These are phyloP conservation scores for Struthidea cinerea DNA, from an alignment of 2,113 vertebrate species.

Conservation along the genomic window DNA sequence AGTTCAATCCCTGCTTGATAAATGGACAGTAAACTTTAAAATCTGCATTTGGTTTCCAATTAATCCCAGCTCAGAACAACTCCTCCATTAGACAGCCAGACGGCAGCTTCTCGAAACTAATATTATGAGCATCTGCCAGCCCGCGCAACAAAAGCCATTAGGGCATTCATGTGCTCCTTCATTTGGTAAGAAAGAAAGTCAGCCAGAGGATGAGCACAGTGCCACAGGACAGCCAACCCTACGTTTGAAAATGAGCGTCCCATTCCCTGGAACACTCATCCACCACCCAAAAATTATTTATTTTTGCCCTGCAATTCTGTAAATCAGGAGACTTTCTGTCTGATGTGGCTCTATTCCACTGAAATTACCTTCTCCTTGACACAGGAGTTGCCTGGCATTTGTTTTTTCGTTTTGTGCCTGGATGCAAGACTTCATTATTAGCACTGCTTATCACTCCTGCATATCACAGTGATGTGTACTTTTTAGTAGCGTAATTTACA, in stretches of 20 bases:
- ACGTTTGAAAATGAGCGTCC: not conserved
- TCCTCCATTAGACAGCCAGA: conserved; percentile 28
- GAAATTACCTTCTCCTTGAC: not conserved
- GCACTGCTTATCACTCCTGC: not conserved
- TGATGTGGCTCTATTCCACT: not conserved
- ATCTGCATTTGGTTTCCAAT: conserved; percentile 48
- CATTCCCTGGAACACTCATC: not conserved
- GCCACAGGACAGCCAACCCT: not conserved
- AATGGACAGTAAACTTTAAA: conserved; percentile 53
- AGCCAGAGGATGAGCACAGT: not conserved
- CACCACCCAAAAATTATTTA: not conserved
- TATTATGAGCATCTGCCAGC: not conserved
- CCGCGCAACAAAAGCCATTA: not conserved
- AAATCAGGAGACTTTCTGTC: not conserved
- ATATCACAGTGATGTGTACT: conserved; percentile 59
- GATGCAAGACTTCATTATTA: conserved; percentile 2
- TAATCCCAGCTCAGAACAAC: conserved; percentile 41
- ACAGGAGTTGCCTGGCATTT: conserved; percentile 15
- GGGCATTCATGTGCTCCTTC: not conserved
- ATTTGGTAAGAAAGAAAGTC: not conserved
- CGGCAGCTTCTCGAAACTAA: not conserved
- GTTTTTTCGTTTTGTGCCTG: not conserved
- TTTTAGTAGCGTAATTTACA: conserved; percentile 43
- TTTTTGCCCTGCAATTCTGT: not conserved
- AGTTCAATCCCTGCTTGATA: conserved; percentile 55